Evolutionary conservation across 2,113 vertebrate genomes (phyloP), one percentile per base, ranked within the genome.

Genomic region (Acrocephalus arundinaceus): DNA sequence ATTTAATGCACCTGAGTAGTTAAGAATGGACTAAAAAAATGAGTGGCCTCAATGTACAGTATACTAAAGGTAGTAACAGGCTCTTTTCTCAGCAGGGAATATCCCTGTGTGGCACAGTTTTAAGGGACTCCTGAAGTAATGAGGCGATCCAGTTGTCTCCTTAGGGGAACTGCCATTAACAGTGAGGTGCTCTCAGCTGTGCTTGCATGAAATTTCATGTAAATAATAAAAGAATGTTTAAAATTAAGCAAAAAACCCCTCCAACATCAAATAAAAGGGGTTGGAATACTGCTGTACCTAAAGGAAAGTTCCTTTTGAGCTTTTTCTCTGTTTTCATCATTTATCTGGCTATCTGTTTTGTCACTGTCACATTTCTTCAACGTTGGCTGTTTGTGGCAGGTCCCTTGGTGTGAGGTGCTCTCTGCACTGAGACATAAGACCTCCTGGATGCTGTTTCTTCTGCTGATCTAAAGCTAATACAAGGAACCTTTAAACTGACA

Each of bases 51-150:
- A 35, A 22, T 80, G n/a, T 88, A 51, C 49, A 72, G 20, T 91
- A 51, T 67, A 63, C 57, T 85, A 35, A 68, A 94, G 85, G 85
- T 23, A 85, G 80, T 71, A 91, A 51, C 59, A 79, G 82, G 57
- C 49, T 87, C 27, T 95, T 94, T 96, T 91, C 89, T 89, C 95
- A 85, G 85, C 70, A 68, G 77, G 92, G 66, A 67, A 76, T 62
- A 94, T 77, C 54, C 1, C 0, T 41, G 39, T 51, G 45, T 84
- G 68, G 65, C 87, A 33, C 11, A 35, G 55, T 75, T 91, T 77
- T 39, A 87, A 89, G 61, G 77, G 41, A 24, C 48, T 87, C 73
- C 48, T 43, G 9, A 65, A 78, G 54, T 41, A 78, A 59, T 1
- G 19, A 35, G 41, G 37, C 58, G 58, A 71, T 85, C 72, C n/a